A percentile compares a stretch with the other conserved stretches of the same genome.
These are phyloP conservation scores for Actinostola sp. DNA, from an alignment of 92 coral and sea anemone genomes.

Conservation along the genomic window DNA sequence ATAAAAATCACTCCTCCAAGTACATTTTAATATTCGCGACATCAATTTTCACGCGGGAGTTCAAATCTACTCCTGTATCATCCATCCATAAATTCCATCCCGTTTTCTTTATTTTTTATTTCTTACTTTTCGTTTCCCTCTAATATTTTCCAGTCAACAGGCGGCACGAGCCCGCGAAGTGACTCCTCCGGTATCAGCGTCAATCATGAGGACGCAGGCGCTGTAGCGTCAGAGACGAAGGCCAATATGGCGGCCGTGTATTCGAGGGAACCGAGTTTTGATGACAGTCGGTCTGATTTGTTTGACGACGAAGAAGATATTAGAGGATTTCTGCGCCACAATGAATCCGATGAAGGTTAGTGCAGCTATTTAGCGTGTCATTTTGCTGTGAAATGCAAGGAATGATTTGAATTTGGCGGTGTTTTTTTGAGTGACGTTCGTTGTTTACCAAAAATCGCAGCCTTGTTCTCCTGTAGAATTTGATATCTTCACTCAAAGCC, in stretches of 20 bases:
- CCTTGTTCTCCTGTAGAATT: too few relatives aligned
- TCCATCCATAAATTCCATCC: background rate
- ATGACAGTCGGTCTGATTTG: conserved; percentile 90
- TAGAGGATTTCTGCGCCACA: conserved; percentile 90
- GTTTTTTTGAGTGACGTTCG: background rate
- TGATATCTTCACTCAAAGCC: background rate
- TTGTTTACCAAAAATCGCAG: background rate
- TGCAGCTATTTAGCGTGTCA: conserved; percentile 1
- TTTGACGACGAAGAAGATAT: conserved; percentile 89
- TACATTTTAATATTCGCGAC: too few relatives aligned
- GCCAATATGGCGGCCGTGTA: conserved; percentile 92
- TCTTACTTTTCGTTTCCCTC: conserved; percentile 29
- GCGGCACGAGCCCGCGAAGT: conserved; percentile 85
- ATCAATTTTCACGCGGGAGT: background rate
- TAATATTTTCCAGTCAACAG: conserved; percentile 54
- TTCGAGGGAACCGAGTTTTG: conserved; percentile 90
- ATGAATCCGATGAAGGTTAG: conserved; percentile 97
- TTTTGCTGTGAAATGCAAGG: conserved; percentile 1
- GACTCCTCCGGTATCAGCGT: conserved; percentile 85
- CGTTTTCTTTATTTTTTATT: too few relatives aligned
- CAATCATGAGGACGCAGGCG: conserved; percentile 78
- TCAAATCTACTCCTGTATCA: background rate
- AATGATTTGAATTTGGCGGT: background rate
- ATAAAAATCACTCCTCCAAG: too few relatives aligned
- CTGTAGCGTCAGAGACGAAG: conserved; percentile 52